Evolutionary conservation across 2,113 vertebrate species (phyloP).

Genomic region (Macrotis lagotis): DNA sequence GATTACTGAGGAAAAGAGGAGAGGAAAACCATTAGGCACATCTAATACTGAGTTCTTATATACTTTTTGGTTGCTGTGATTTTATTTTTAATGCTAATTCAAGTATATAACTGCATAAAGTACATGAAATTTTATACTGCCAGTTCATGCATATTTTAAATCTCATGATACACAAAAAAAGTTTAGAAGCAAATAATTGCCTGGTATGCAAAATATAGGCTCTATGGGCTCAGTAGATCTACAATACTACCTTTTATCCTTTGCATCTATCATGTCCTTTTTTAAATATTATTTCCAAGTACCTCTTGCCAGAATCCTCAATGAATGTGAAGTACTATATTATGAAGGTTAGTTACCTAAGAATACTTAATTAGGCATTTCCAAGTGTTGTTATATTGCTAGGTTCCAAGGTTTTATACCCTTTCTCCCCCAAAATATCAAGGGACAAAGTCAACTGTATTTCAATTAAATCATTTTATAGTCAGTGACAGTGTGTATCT

Average conservation of each 20-base stretch:
- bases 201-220: neutral
- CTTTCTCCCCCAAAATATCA: neutral
- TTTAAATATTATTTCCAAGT: constrained; percentile 9
- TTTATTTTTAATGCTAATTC: constrained; percentile 22
- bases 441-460: constrained; percentile 10
- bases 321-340: neutral
- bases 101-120: neutral
- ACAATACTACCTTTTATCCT: neutral
- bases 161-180: neutral
- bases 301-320: constrained; percentile 35
- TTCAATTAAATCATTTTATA: constrained; percentile 1
- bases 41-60: neutral
- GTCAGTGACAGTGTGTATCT: neutral
- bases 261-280: constrained; percentile 18
- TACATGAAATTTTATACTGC: neutral
- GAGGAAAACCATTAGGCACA: neutral
- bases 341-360: neutral
- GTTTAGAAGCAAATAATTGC: neutral
- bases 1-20: neutral
- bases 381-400: constrained; percentile 66
- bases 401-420: constrained; percentile 5
- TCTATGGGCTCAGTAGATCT: neutral
- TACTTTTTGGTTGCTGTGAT: neutral
- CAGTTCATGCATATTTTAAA: neutral
- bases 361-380: constrained; percentile 28